A percentile compares a stretch with the other conserved stretches of the same genome.
phyloP scores from a whole-genome alignment of 2,888 invertebrate species.

The Heliconius ismenius region DNA sequence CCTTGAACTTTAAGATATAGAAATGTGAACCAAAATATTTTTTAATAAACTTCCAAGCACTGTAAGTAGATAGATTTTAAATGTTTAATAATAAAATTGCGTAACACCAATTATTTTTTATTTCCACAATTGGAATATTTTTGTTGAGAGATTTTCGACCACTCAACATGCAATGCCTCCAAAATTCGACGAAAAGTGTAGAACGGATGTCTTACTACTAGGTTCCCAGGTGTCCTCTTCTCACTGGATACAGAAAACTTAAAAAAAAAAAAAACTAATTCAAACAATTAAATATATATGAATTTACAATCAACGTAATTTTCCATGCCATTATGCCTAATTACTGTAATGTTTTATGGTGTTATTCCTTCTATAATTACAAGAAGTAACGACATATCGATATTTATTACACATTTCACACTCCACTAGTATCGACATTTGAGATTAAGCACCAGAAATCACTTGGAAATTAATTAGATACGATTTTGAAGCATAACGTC shows the following conservation, averaged over 20 bases:
- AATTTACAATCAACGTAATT: not conserved
- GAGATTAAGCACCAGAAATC: not conserved
- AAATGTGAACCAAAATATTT: conserved; percentile 9
- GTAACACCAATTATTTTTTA: not conserved
- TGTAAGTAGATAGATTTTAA: conserved; percentile 14
- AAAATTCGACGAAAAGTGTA: too few relatives aligned
- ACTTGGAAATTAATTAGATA: conserved; percentile 3
- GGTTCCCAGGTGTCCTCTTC: too few relatives aligned
- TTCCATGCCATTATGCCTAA: not conserved
- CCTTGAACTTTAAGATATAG: not conserved
- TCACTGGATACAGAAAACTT: not conserved
- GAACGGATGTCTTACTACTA: too few relatives aligned
- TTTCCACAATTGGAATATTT: not conserved
- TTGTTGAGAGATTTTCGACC: not conserved
- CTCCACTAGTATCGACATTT: not conserved
- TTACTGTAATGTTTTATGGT: not conserved
- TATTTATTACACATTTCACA: conserved; percentile 5
- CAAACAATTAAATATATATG: not conserved
- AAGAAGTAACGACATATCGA: not conserved
- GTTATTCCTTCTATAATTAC: not conserved
- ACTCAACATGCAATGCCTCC: too few relatives aligned
- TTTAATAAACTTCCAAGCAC: conserved; percentile 14
- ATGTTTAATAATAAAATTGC: conserved; percentile 21
- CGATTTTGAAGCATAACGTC: not conserved
- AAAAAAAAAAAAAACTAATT: not conserved